Base-by-base conservation (phyloP, 2,888 invertebrate species). In the Mylabris sibirica region DNA sequence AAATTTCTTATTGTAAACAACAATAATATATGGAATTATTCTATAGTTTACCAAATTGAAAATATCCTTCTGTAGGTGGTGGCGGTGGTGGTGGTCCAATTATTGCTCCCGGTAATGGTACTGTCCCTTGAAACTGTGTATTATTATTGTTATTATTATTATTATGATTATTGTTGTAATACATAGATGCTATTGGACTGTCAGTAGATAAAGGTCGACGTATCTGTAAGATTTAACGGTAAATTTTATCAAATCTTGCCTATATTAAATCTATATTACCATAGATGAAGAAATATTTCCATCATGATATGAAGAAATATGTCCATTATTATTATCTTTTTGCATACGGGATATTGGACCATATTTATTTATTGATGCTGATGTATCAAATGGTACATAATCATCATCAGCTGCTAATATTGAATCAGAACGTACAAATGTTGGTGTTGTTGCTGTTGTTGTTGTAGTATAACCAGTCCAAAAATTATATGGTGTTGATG, bases 361-460 rank as follows among this genome's bases (percentile, higher is more conserved):
- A 79, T 89, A 92, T 82, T 90, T 91, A 74, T 90, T 90, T 20
- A 89, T 89, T 12, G 53, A 22, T 26, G 89, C 85, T 1, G 90
- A 89, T 38, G 89, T 86, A 78, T 90, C 91, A 81, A 90, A 91
- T 8, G 91, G 91, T 65, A 91, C 89, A 78, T 90, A 90, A 77
- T 90, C 90, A 76, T 90, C 91, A 72, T 90, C 89, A 14, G 89
- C 88, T 44, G 88, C 87, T 61, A 89, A 79, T 72, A 89, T 86
- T 0, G 88, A 86, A 78, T 89, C 89, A 22, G 88, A 86, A 65
- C 88, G 84, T 9, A 87, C 86, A 75, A 86, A 87, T 20, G 84
- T 83, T 1, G 85, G 84, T 22, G 77, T 75, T 53, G 53, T 53
- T 53, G 79, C 78, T 22, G 77, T 75, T 17, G 77, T 77, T 22